phyloP scores from a whole-genome alignment of 2,888 invertebrate genomes.

The Andrena marginata region DNA sequence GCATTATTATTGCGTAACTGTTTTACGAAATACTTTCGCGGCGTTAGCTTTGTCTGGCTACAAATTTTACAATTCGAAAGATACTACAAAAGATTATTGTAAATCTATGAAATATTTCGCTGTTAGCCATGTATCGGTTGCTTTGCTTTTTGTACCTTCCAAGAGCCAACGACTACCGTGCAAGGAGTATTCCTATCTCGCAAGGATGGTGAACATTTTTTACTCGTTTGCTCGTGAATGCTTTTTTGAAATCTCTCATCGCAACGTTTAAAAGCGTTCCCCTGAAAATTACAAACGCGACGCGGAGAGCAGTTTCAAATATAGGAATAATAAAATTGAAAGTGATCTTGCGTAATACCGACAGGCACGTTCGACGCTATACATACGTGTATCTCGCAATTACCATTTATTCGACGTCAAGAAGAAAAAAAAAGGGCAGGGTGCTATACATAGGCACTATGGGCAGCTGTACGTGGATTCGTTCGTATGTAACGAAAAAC shows the following conservation, averaged over 20 bases:
- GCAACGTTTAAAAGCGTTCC: constrained; percentile 30
- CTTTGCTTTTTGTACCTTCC: not conserved
- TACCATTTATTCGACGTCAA: constrained; percentile 54
- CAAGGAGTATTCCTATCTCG: not conserved
- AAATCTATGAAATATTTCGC: too few species aligned
- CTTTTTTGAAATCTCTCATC: not conserved
- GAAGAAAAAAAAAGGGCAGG: constrained; percentile 37
- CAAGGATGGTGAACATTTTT: not conserved
- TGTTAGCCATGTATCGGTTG: too few species aligned
- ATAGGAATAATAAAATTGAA: constrained; percentile 61
- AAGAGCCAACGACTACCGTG: not conserved
- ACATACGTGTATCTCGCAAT: constrained; percentile 23
- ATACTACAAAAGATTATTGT: not conserved
- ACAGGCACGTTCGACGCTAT: constrained; percentile 43
- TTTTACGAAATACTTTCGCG: constrained; percentile 16
- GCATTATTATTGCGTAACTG: constrained; percentile 23
- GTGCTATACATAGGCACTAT: constrained; percentile 13
- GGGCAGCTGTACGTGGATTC: constrained; percentile 6
- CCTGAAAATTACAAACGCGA: constrained; percentile 23
- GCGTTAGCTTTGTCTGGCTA: not conserved
- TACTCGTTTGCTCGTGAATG: not conserved
- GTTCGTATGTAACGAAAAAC: constrained; percentile 1
- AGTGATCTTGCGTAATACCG: constrained; percentile 54
- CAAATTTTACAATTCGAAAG: not conserved
- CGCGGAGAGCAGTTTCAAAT: constrained; percentile 38